A percentile compares a stretch with the other conserved stretches of the same genome.
These are phyloP conservation scores for Torymus tubicola DNA, from an alignment of 2,888 invertebrate genomes.

Conservation along the genomic window DNA sequence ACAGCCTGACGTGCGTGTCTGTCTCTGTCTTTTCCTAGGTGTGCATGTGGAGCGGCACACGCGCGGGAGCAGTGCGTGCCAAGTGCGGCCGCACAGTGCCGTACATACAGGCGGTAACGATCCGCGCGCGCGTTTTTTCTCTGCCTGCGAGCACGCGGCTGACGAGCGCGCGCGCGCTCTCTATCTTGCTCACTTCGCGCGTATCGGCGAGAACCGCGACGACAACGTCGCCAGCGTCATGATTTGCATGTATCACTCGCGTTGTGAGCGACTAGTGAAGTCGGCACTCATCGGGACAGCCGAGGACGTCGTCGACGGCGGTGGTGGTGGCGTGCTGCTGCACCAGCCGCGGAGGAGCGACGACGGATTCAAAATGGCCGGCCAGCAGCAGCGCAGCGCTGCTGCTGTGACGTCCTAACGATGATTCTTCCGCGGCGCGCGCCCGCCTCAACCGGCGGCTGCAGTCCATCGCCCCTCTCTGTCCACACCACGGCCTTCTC, in stretches of 20 bases:
- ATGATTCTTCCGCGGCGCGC: slow-evolving; percentile 21
- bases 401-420: slow-evolving; percentile 11
- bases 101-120: slow-evolving; percentile 11
- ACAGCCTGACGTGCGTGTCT: too few species aligned
- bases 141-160: too few species aligned
- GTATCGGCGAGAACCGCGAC: too few species aligned
- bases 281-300: neutral
- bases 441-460: neutral
- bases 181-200: too few species aligned
- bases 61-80: neutral
- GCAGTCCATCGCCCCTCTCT: too few species aligned
- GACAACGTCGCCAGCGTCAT: too few species aligned
- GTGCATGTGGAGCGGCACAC: neutral
- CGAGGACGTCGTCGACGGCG: neutral
- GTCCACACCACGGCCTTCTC: too few species aligned
- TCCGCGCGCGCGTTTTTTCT: neutral
- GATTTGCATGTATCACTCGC: too few species aligned
- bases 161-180: neutral
- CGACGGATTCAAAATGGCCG: slow-evolving; percentile 54
- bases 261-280: too few species aligned
- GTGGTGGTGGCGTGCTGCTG: slow-evolving; percentile 12
- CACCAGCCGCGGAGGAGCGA: too few species aligned
- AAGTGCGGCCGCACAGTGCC: slow-evolving; percentile 25
- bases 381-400: slow-evolving; percentile 4
- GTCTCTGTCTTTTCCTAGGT: too few species aligned